Evolutionary conservation across 2,888 invertebrate species (phyloP), one percentile per base, ranked within the genome.

Genomic region (Laspeyria flexula): DNA sequence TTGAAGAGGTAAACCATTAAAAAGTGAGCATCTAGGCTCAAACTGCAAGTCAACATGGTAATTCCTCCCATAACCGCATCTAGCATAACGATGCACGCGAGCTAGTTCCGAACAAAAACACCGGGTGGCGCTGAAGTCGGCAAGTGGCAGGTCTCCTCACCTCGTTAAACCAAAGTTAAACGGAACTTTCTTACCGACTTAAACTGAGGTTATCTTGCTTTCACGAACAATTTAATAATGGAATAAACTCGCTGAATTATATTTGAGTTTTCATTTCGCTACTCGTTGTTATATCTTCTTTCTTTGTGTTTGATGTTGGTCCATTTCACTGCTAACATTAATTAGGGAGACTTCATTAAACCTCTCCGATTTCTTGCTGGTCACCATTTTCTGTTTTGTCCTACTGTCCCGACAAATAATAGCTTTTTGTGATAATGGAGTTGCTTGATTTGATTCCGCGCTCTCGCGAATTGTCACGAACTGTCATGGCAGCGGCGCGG

Each of bases 151-250:
- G 58, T 60, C 64, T 68, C 62, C 57, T 75, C 70, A 75, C 73
- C 72, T 78, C 77, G 77, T 79, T 78, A 75, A 71, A 61, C 66
- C 65, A 57, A 72, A 77, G 74, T 79, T 75, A 69, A 75, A 65
- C 71, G 65, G 62, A 76, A 75, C 70, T 77, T 72, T 69, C 63
- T 57, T 63, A 63, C 56, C 50, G 64, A 76, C 73, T 71, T 73
- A 72, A 73, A 67, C 68, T 67, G 75, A 70, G 85, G 87, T 82
- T 88, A 88, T 88, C 88, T 81, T 77, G 77, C 77, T 79, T 88
- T 87, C 83, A 88, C 88, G 86, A 88, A 86, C 88, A 88, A 89
- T 89, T 89, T 88, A 88, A 88, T 89, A 87, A 89, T 84, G 82
- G 79, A 84, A 85, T 84, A 85, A 85, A 84, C 79, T 78, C 75